phyloP scores from a whole-genome alignment of 2,797 vertebrate species.

The Synanceia verrucosa region DNA sequence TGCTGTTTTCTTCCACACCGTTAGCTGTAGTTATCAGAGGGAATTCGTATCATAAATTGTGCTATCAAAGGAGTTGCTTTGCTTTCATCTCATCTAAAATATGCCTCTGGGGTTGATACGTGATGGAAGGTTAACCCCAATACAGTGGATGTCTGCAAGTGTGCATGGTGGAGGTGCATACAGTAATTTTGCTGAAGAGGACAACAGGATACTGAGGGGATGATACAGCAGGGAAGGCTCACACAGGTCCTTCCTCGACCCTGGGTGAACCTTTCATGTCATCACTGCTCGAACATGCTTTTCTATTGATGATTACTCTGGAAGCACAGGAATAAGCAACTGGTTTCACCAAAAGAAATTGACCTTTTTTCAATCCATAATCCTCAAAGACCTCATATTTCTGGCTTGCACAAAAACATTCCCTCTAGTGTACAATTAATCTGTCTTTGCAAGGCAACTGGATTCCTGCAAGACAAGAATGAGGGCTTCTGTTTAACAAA shows the following conservation, averaged over 20 bases:
- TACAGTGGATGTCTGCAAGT: constrained; percentile 26
- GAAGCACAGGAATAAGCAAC: constrained; percentile 10
- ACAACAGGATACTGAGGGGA: constrained; percentile 31
- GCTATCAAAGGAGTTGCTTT: constrained; percentile 56
- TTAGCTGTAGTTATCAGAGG: constrained; percentile 44
- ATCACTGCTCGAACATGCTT: constrained; percentile 14
- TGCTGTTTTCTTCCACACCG: constrained; percentile 44
- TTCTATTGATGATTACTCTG: constrained; percentile 16
- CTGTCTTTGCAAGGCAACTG: background rate
- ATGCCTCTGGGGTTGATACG: constrained; percentile 32
- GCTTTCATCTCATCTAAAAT: constrained; percentile 59
- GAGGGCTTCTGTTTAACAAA: background rate
- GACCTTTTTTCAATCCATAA: constrained; percentile 13
- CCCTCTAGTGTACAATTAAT: background rate
- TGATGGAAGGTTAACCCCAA: constrained; percentile 43
- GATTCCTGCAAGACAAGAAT: background rate
- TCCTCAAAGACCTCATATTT: background rate
- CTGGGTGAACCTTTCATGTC: constrained; percentile 1
- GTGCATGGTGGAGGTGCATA: constrained; percentile 19
- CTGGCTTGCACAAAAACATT: background rate
- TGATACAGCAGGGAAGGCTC: constrained; percentile 3
- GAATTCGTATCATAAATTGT: constrained; percentile 59
- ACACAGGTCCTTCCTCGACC: constrained; percentile 12
- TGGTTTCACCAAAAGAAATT: constrained; percentile 10
- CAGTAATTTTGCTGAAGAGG: constrained; percentile 42